Base-by-base conservation (phyloP, 2,113 vertebrate species). In the Platanista minor region DNA sequence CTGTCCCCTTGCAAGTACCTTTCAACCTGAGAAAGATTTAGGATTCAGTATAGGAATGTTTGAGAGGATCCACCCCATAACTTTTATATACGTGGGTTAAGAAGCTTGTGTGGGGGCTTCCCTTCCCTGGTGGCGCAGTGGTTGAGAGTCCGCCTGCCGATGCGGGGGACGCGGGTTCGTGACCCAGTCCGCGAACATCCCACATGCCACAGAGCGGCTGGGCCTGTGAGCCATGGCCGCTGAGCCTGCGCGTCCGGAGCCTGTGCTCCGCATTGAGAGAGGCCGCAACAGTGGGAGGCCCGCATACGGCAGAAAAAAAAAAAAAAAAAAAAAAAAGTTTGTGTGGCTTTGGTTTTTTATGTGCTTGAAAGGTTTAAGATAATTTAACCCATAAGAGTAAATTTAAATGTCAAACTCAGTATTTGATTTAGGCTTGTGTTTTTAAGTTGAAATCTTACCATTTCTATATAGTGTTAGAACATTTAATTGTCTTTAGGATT, bases 391-490 rank as follows among this genome's bases (percentile, higher is more conserved):
- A n/a, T 36, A 49, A 64, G 33, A 85, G 10, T 87, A 88, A 74
- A 78, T 88, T 86, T 86, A 90, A 93, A 78, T 33, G 0, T 61
- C 8, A 61, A 92, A 39, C 9, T 78, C 23, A 91, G 29, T 59
- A 85, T 12, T 91, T 89, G 27, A 81, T 57, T 64, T 71, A 39
- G n/a, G 17, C 31, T 91, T 89, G 10, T 77, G 8, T 83, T 57
- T 85, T 91, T 85, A 97, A 83, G 29, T 86, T 54, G 66, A 95
- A 96, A 72, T 96, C 9, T 82, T 69, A 75, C 15, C 21, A 84
- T 71, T 52, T 93, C 20, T 29, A 72, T 41, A 64, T 72, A 69
- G 14, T 61, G 0, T 67, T 87, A 14, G 29, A 88, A 52, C 15
- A 87, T 31, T 27, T 33, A 64, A 21, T 69, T 80, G 12, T 18